Evolutionary conservation across 2,797 vertebrate species (phyloP), one percentile per base, ranked within the genome.

Genomic region (Cercopithecus neglectus): DNA sequence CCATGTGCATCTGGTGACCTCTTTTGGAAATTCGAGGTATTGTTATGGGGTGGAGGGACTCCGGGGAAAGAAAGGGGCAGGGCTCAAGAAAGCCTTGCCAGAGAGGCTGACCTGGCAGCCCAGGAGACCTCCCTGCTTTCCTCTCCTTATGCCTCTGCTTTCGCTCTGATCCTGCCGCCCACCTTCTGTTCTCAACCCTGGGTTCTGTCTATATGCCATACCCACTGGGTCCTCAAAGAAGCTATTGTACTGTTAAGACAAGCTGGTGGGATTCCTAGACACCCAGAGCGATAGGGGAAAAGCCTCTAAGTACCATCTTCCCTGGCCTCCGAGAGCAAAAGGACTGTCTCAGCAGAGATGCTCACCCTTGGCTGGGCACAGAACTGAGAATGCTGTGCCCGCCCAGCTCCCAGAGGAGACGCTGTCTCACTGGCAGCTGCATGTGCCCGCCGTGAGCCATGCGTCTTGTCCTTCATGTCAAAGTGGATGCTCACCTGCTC

Each of bases 21-120:
- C 94, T 88, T 94, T 97, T 95, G 95, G 97, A 95, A 94, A 89
- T 97, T 72, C 92, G 98, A 98, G 97, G 97, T 97, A 97, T 96
- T 93, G 46, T 98, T 81, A 96, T 64, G 41, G 74, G 83, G 44
- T 26, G 50, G 76, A 59, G 91, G 75, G 59, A 46, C 70, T 64
- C 70, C 16, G 16, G 86, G 95, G 67, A 33, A 67, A 16, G 78
- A 57, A 24, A 1, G 48, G 75, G 46, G 57, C n/a, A 19, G 74
- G 83, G 82, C 96, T 75, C 80, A 5, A 2, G 67, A 70, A 16
- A 76, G 61, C 70, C 70, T 21, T 7, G 48, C 33, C 53, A 0
- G 55, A 36, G 82, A 41, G 84, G 78, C 91, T 13, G 5, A 26
- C n/a, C 33, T 4, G 5, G 89, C 70, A 0, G 24, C 9, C 89